phyloP scores from a whole-genome alignment of 2,888 invertebrate genomes.

The Temnothorax ravouxi region DNA sequence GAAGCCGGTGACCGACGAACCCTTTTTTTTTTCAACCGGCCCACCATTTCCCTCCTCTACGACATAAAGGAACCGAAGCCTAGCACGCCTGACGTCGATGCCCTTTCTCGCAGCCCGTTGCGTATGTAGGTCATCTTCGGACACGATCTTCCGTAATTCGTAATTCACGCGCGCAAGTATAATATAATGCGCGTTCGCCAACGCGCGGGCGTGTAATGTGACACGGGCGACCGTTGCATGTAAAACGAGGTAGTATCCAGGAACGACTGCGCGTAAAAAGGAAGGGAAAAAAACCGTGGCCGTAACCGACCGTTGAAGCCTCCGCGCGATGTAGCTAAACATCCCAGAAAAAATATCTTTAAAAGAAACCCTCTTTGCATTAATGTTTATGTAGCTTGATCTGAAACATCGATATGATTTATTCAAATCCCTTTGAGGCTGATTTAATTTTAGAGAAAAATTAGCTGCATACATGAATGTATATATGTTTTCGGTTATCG shows the following conservation, averaged over 20 bases:
- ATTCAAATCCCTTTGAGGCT: not conserved
- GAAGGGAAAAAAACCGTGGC: not conserved
- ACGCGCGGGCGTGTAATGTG: conserved; percentile 57
- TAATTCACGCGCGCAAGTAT: conserved; percentile 72
- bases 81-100: conserved; percentile 75
- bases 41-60: conserved; percentile 58
- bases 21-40: conserved; percentile 70
- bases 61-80: conserved; percentile 71
- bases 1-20: conserved; percentile 78
- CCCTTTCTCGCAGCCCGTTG: conserved; percentile 82
- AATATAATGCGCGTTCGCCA: conserved; percentile 65
- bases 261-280: conserved; percentile 15
- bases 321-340: not conserved
- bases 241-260: not conserved
- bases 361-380: not conserved
- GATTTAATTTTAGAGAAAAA: not conserved
- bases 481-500: not conserved
- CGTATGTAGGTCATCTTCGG: conserved; percentile 84
- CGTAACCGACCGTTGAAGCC: not conserved
- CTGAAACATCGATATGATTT: not conserved
- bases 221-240: conserved; percentile 50
- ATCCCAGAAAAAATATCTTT: not conserved
- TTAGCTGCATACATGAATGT: not conserved
- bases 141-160: conserved; percentile 82
- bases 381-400: not conserved